Evolutionary conservation across 1,140 invertebrate species (phyloP).

Genomic region (Tribolium castaneum): DNA sequence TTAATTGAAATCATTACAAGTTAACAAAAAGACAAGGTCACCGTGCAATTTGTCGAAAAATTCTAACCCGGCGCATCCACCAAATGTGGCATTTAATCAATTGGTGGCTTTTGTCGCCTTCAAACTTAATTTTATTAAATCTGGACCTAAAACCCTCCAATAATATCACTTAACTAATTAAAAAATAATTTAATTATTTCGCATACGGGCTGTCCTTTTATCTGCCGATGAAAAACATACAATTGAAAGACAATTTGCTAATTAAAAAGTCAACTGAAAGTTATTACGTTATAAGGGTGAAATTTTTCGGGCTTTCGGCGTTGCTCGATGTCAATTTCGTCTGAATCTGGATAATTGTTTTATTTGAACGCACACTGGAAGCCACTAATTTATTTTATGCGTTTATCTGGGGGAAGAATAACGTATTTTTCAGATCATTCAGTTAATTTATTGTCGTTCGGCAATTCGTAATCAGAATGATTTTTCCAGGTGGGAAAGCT

Average conservation of each 20-base stretch:
- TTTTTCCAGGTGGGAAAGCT: background rate
- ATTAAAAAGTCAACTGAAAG: background rate
- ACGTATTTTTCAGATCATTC: background rate
- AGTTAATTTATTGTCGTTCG: background rate
- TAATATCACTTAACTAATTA: constrained; percentile 8
- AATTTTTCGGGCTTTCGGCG: background rate
- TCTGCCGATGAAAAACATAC: background rate
- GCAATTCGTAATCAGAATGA: constrained; percentile 1
- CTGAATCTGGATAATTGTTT: constrained; percentile 18
- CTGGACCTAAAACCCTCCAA: background rate
- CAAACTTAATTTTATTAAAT: constrained; percentile 1
- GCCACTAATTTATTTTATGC: constrained; percentile 29
- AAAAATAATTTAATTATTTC: constrained; percentile 3
- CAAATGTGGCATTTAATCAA: background rate
- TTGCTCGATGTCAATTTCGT: constrained; percentile 5
- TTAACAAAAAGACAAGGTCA: too few relatives aligned
- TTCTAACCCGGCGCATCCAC: too few relatives aligned
- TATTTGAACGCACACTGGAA: constrained; percentile 10
- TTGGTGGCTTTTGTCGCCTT: background rate
- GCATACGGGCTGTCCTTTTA: background rate
- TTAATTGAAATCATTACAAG: too few relatives aligned
- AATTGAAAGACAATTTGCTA: constrained; percentile 1
- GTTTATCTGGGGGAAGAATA: background rate
- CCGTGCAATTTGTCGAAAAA: too few relatives aligned
- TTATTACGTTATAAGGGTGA: background rate